A percentile compares a stretch with the other conserved stretches of the same genome.
These are phyloP conservation scores for Pelobates fuscus DNA, from an alignment of 2,113 vertebrate species.

Conservation along the genomic window DNA sequence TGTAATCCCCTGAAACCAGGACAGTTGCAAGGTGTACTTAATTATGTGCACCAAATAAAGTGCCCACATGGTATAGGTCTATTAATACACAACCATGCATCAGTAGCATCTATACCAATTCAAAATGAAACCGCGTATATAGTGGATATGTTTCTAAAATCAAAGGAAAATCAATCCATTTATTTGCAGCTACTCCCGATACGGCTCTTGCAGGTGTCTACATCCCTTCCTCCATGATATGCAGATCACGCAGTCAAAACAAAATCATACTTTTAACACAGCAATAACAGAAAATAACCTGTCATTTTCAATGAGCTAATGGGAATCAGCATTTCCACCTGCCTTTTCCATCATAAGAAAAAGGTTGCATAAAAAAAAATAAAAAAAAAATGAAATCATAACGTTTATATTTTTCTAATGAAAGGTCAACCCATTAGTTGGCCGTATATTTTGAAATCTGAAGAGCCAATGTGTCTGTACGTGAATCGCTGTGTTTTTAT, in stretches of 20 bases:
- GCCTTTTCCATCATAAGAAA: constrained; percentile 43
- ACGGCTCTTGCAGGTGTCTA: constrained; percentile 17
- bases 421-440: constrained; percentile 61
- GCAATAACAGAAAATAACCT: constrained; percentile 15
- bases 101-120: no score
- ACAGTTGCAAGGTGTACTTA: no score
- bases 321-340: constrained; percentile 53
- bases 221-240: constrained; percentile 21
- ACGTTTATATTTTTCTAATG: constrained; percentile 62
- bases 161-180: no score
- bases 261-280: constrained; percentile 52
- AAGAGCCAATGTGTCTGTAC: constrained; percentile 59
- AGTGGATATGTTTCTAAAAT: no score
- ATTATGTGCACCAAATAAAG: background rate
- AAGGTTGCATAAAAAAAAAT: background rate
- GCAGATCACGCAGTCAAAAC: constrained; percentile 1
- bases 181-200: no score
- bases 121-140: no score
- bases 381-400: no score
- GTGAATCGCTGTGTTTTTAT: constrained; percentile 62
- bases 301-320: constrained; percentile 55
- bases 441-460: constrained; percentile 63
- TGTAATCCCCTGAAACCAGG: no score
- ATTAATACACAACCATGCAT: no score
- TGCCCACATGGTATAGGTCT: no score